Evolutionary conservation across 2,797 vertebrate species (phyloP), one percentile per base, ranked within the genome.

Genomic region (Smutsia temminckii): DNA sequence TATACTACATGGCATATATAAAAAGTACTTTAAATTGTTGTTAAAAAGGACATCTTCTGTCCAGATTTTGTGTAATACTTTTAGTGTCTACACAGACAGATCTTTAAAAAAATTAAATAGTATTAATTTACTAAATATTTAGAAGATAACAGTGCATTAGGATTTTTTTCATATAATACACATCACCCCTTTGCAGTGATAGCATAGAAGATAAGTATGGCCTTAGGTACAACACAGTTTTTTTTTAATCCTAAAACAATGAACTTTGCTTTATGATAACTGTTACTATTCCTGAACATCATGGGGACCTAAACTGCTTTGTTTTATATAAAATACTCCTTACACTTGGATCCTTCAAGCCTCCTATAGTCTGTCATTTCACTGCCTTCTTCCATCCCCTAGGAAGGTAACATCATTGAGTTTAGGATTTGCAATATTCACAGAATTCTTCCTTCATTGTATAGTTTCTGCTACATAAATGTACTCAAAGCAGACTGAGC

Each of bases 101-200:
- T 98, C 97, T 98, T 98, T 98, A 98, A 99, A 98, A 98, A 98
- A 98, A 98, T 99, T 98, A 99, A 99, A 99, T 99, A 99, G 98
- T 98, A 98, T 99, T 99, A 98, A 99, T 99, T 99, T 99, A 99
- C 99, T 99, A 99, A 99, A 99, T 99, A 99, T 98, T 98, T 99
- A 98, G 98, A 98, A 98, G 98, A 99, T 98, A 99, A 99, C 99
- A 99, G 99, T 99, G 99, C 99, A 99, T 99, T 99, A 98, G 99
- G 98, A 98, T 98, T 98, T 98, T 98, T 98, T 98, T 98, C 98
- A 98, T 98, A 98, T 98, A 98, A 98, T 98, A 99, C 97, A 95
- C 98, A 98, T 99, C 96, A 97, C 98, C 98, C 96, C 95, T 97
- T 97, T 91, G 93, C 40, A 97, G 98, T 98, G 97, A 98, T 93